Evolutionary conservation across 2,113 vertebrate species (phyloP).

Genomic region (Nerophis ophidion): DNA sequence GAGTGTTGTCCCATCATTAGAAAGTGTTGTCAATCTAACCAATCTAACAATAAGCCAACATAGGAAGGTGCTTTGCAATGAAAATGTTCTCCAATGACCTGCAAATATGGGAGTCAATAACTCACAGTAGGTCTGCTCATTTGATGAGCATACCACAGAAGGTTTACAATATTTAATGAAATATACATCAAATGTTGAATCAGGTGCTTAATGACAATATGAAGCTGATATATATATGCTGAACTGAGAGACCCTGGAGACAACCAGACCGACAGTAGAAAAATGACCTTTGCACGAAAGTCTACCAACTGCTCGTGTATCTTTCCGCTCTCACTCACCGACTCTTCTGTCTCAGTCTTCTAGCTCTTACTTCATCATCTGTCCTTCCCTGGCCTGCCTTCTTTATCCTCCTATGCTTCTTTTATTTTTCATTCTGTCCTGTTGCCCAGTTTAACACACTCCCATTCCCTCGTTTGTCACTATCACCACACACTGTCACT

Average conservation of each 20-base stretch:
- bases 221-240: slow-evolving; percentile 21
- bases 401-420: slow-evolving; percentile 6
- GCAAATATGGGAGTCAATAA: slow-evolving; percentile 4
- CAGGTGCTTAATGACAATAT: slow-evolving; percentile 37
- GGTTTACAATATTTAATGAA: slow-evolving; percentile 9
- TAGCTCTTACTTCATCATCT: slow-evolving; percentile 54
- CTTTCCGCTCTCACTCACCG: slow-evolving; percentile 58
- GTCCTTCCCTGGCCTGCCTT: slow-evolving; percentile 30
- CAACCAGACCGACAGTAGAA: slow-evolving; percentile 41
- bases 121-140: neutral
- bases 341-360: slow-evolving; percentile 34
- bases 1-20: no score
- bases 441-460: slow-evolving; percentile 15
- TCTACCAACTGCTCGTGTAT: slow-evolving; percentile 48
- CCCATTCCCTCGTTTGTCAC: slow-evolving; percentile 42
- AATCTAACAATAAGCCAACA: slow-evolving; percentile 15
- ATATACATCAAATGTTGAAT: slow-evolving; percentile 13
- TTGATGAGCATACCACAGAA: neutral
- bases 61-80: slow-evolving; percentile 5
- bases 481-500: slow-evolving; percentile 37
- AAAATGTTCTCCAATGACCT: slow-evolving; percentile 4
- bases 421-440: neutral
- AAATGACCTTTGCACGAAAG: slow-evolving; percentile 47
- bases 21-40: neutral
- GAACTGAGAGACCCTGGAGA: slow-evolving; percentile 17